phyloP scores from a whole-genome alignment of 64 coral and sea anemone species.

The Catalaphyllia jardinei region DNA sequence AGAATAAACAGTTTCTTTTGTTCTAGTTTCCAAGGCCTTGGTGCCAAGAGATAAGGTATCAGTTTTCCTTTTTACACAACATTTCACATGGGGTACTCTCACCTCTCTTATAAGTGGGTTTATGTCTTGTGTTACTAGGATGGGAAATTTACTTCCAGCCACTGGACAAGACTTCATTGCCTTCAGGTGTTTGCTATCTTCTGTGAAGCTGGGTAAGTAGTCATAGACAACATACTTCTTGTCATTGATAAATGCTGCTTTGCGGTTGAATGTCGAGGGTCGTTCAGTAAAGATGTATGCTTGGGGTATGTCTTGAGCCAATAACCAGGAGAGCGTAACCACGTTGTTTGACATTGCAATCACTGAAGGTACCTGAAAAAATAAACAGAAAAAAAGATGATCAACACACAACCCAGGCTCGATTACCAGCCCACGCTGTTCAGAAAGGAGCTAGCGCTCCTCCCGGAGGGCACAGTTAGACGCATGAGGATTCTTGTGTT shows the following conservation, averaged over 20 bases:
- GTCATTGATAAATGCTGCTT: slow-evolving; percentile 67
- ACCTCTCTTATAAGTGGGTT: slow-evolving; percentile 70
- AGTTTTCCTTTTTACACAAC: no score
- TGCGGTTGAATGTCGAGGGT: slow-evolving; percentile 82
- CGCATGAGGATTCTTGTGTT: no score
- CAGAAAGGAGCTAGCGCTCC: no score
- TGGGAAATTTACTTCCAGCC: slow-evolving; percentile 71
- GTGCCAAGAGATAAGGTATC: no score
- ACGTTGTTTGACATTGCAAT: slow-evolving; percentile 46
- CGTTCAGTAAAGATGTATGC: slow-evolving; percentile 74
- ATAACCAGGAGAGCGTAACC: slow-evolving; percentile 70
- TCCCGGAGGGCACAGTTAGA: no score
- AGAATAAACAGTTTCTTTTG: no score
- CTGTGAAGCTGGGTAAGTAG: slow-evolving; percentile 60
- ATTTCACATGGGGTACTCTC: neutral
- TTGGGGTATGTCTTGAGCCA: slow-evolving; percentile 86
- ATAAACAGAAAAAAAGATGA: neutral
- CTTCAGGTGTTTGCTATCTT: slow-evolving; percentile 63
- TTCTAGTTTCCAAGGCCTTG: no score
- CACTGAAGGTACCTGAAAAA: neutral
- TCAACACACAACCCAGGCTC: neutral
- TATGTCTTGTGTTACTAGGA: slow-evolving; percentile 68
- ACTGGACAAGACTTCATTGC: slow-evolving; percentile 85
- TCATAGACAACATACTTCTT: slow-evolving; percentile 86
- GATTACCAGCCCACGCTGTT: no score